Conservation (phyloP, 2,797 vertebrate species). For the Phylloscopus collybita region DNA sequence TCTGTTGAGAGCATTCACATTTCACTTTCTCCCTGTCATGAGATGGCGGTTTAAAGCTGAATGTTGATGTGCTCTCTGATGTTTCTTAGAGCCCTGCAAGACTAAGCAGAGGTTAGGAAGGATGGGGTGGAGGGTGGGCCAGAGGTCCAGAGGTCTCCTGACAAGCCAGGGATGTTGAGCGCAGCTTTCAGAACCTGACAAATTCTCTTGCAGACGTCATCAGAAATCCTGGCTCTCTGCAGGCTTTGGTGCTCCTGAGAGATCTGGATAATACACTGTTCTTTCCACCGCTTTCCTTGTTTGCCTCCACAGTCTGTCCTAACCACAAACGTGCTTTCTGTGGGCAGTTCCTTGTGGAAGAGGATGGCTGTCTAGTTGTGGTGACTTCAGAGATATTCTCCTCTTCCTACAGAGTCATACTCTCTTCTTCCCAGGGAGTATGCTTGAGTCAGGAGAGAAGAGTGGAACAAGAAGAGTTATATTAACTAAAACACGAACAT, state of each 20-base stretch:
- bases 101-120: neutral
- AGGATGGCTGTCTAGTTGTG: neutral
- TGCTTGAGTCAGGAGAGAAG: neutral
- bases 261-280: neutral
- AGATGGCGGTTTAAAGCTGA: neutral
- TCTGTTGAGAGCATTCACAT: neutral
- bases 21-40: neutral
- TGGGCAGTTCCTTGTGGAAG: neutral
- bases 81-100: neutral
- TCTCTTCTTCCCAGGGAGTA: neutral
- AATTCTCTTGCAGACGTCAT: neutral
- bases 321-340: neutral
- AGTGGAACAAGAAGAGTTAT: neutral
- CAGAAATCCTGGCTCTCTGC: neutral
- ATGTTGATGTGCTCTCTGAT: neutral
- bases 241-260: neutral
- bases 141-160: neutral
- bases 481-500: neutral
- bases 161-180: neutral
- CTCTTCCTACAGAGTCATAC: neutral
- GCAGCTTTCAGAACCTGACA: neutral
- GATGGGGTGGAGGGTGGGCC: neutral
- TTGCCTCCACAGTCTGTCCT: neutral
- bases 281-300: neutral
- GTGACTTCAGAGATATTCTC: neutral